Conservation (phyloP, 2,888 invertebrate genomes). For the Epistrophella euchroma region DNA sequence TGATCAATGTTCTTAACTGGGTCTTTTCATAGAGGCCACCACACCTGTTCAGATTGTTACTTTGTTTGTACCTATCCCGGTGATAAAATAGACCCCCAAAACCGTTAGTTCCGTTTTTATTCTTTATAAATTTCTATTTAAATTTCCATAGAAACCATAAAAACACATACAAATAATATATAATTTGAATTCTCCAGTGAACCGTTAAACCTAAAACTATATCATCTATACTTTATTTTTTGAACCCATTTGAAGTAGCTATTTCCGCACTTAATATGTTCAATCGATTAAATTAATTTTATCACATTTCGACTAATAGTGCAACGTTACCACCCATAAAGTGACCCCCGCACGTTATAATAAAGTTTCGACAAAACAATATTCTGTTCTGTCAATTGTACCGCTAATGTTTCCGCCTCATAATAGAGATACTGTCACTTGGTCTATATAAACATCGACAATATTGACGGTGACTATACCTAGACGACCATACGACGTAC, state of each 20-base stretch:
- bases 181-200: conserved; percentile 43
- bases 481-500: conserved; percentile 7
- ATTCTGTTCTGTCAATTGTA: conserved; percentile 48
- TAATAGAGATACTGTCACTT: conserved; percentile 69
- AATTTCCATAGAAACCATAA: conserved; percentile 40
- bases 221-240: not conserved
- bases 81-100: conserved; percentile 6
- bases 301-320: conserved; percentile 20
- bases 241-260: conserved; percentile 49
- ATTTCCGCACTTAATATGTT: conserved; percentile 65
- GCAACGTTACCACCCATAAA: not conserved
- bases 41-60: not conserved
- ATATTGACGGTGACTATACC: not conserved
- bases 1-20: not conserved
- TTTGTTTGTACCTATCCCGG: not conserved
- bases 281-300: conserved; percentile 66
- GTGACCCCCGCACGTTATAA: not conserved
- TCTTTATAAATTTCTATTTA: not conserved
- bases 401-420: conserved; percentile 71
- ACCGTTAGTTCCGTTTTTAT: conserved; percentile 8
- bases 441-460: conserved; percentile 24
- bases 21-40: not conserved
- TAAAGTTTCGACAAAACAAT: conserved; percentile 30
- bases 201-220: conserved; percentile 63
- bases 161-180: not conserved